Evolutionary conservation across 2,113 vertebrate species (phyloP).

Genomic region (Gymnobelideus leadbeateri): DNA sequence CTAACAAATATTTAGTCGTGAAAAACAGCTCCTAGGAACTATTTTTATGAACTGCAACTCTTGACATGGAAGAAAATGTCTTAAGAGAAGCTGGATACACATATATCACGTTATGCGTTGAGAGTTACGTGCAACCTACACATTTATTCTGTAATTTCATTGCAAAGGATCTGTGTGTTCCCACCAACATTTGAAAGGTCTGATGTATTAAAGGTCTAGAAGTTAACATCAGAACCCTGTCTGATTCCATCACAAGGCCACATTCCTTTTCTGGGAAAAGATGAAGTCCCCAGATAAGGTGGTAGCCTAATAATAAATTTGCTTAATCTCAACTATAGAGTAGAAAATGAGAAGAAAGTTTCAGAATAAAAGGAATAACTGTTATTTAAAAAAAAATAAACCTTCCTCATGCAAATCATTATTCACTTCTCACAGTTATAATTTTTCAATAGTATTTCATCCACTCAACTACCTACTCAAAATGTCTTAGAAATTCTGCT

Average conservation of each 20-base stretch:
- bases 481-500: constrained; percentile 5
- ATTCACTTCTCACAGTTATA: background rate
- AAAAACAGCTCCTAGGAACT: background rate
- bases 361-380: background rate
- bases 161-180: background rate
- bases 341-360: background rate
- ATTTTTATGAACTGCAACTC: background rate
- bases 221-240: background rate
- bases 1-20: background rate
- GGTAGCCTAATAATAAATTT: background rate
- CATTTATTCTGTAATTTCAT: background rate
- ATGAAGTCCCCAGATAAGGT: background rate
- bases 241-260: background rate
- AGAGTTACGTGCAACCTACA: background rate
- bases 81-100: background rate
- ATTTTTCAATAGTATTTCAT: background rate
- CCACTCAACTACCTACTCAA: background rate
- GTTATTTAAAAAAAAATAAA: background rate
- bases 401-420: background rate
- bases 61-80: background rate
- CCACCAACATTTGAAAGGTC: background rate
- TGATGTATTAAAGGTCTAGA: background rate
- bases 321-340: background rate
- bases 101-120: background rate
- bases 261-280: background rate